Conservation (phyloP, 2,888 invertebrate species). For the Temnothorax unifasciatus region DNA sequence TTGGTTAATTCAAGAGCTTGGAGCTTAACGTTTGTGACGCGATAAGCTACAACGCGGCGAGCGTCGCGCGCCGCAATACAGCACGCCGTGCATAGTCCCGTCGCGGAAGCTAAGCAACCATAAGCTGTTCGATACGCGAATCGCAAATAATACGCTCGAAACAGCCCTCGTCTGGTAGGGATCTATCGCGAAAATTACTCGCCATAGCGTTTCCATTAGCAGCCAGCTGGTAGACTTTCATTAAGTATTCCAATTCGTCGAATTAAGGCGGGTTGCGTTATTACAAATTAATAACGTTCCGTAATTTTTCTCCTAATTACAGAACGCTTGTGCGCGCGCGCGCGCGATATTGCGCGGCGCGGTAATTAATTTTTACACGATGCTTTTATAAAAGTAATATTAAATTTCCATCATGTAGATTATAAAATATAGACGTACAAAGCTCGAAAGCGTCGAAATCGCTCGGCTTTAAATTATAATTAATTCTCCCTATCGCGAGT, state of each 20-base stretch:
- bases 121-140: neutral
- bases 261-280: slow-evolving; percentile 13
- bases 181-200: slow-evolving; percentile 37
- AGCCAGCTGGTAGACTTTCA: slow-evolving; percentile 5
- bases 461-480: slow-evolving; percentile 35
- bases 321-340: too few relatives aligned
- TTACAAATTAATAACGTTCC: slow-evolving; percentile 3
- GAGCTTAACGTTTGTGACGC: slow-evolving; percentile 1
- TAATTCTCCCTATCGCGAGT: slow-evolving; percentile 23
- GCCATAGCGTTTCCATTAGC: slow-evolving; percentile 6
- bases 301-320: slow-evolving; percentile 7
- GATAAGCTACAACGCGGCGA: slow-evolving; percentile 8
- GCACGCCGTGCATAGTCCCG: slow-evolving; percentile 11
- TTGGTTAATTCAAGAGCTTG: slow-evolving; percentile 61
- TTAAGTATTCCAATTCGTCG: slow-evolving; percentile 6
- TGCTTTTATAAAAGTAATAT: slow-evolving; percentile 46
- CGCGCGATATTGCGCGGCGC: neutral
- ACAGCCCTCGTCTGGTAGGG: slow-evolving; percentile 40
- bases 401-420: slow-evolving; percentile 1
- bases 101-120: slow-evolving; percentile 1
- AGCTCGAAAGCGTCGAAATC: neutral
- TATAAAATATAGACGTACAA: neutral
- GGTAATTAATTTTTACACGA: slow-evolving; percentile 28
- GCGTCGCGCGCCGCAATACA: neutral
- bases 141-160: slow-evolving; percentile 16